These are phyloP conservation scores for Cheilosia pagana DNA, from an alignment of 2,888 invertebrate genomes.

Conservation along the genomic window DNA sequence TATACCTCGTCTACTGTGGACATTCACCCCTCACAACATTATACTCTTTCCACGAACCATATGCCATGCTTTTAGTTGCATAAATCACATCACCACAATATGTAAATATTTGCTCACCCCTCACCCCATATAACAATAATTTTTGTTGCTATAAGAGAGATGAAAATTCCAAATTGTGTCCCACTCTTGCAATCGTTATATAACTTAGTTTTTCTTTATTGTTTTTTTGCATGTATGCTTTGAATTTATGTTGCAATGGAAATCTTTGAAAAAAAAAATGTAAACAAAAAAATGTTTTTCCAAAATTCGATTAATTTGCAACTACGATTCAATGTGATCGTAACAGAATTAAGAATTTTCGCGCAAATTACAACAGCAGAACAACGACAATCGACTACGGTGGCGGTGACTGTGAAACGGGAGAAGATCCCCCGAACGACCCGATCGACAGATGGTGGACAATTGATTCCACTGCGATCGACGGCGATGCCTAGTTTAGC, in stretches of 20 bases:
- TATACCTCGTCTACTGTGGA: neutral
- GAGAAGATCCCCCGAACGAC: slow-evolving; percentile 48
- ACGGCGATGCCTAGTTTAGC: slow-evolving; percentile 60
- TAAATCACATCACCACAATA: neutral
- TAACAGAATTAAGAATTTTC: slow-evolving; percentile 54
- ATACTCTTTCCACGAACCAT: neutral
- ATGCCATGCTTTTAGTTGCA: slow-evolving; percentile 16
- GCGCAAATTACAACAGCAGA: slow-evolving; percentile 40
- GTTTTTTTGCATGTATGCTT: slow-evolving; percentile 60
- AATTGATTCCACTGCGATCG: slow-evolving; percentile 37
- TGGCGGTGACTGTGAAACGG: slow-evolving; percentile 36
- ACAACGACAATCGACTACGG: slow-evolving; percentile 28
- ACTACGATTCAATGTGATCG: slow-evolving; percentile 48
- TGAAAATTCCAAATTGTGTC: neutral
- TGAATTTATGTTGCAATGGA: slow-evolving; percentile 62
- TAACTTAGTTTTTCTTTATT: slow-evolving; percentile 37
- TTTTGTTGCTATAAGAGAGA: slow-evolving; percentile 14
- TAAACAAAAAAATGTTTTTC: slow-evolving; percentile 45
- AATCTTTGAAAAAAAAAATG: slow-evolving; percentile 28
- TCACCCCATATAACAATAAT: neutral
- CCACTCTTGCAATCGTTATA: slow-evolving; percentile 7
- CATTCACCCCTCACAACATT: neutral
- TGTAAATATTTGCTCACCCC: slow-evolving; percentile 17
- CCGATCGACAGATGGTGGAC: slow-evolving; percentile 49
- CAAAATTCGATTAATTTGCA: slow-evolving; percentile 58